Base-by-base conservation (phyloP, 2,113 vertebrate species). In the Gadus macrocephalus region DNA sequence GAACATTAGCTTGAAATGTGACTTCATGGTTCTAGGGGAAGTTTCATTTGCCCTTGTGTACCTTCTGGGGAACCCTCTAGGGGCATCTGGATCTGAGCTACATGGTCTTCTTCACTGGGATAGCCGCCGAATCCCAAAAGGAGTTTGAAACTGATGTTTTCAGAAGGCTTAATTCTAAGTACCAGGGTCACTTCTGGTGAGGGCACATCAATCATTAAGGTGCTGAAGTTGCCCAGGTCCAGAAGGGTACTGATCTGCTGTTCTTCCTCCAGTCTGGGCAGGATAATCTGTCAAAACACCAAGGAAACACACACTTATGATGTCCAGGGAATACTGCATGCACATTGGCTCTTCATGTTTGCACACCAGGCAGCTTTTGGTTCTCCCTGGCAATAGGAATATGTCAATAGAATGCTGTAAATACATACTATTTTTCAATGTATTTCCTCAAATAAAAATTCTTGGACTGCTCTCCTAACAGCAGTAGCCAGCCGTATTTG, bases 171-270 rank as follows among this genome's bases (percentile, higher is more conserved):
- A 78, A 96, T 81, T 80, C 95, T 88, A 68, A 97, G 89, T 77
- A 96, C 95, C 71, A 97, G 31, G 66, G 95, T 94, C 7, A 90
- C 88, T 15, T 93, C 90, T 15, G 79, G 77, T 1, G 88, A 90
- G 0, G 93, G 94, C 67, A 96, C 16, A 0, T 97, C 95, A 76
- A 98, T 89, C 80, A 91, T 81, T 69, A 98, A 76, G 69, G 89
- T 93, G 78, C 91, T 95, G 49, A 89, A 91, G 77, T 91, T 92
- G 61, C 86, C 86, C 72, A 98, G 80, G 74, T 89, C 90, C 85
- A 98, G 71, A 67, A 93, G 59, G 0, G 90, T 95, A 16, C 82
- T 93, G 64, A 92, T 90, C n/a, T 89, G 84, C 7, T 87, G 83
- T 5, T 67, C 72, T 35, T 73, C 69, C 0, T 89, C 84, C 64